Base-by-base conservation (phyloP, 2,797 vertebrate genomes). In the Apogon talboti region DNA sequence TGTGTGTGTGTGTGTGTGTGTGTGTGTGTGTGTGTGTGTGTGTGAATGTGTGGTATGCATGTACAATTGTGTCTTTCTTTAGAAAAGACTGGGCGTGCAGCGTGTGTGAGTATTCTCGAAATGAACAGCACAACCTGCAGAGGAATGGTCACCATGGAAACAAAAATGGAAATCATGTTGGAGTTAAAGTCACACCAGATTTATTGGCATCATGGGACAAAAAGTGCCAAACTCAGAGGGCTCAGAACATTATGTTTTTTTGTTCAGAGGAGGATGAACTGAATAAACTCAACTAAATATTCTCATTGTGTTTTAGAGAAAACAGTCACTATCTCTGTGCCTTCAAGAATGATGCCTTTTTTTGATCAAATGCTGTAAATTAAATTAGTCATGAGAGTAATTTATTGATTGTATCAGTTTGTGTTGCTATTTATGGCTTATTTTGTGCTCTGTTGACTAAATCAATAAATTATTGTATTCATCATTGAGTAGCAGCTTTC, bases 381-480 rank as follows among this genome's bases (percentile, higher is more conserved):
- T 30, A 16, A 48, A 44, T n/a, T 78, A 40, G 14, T 76, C 42
- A 14, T 47, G 54, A 11, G 19, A 47, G 59, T 82, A 79, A 87
- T 80, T 81, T 86, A 80, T 86, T 87, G 24, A 61, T 59, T 77
- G 37, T 55, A 64, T 69, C 7, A 7, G 6, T 85, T 57, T 83
- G 43, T 81, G 51, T 76, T 68, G 63, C 49, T 81, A 76, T 87
- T 78, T 85, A 85, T 83, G 57, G 4, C 54, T 30, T 24, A 55
- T 41, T 35, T 19, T 73, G 41, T 87, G 60, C 54, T 74, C 47
- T 80, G 21, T 66, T 81, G 21, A 70, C 63, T 44, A 65, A 71
- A 42, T 79, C 64, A 92, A 88, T 92, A 93, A 91, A 92, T 91
- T 58, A 74, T 83, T 87, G 52, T 60, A 28, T 69, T 78, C 35